Evolutionary conservation across 2,113 vertebrate genomes (phyloP).

Genomic region (Azemiops feae): DNA sequence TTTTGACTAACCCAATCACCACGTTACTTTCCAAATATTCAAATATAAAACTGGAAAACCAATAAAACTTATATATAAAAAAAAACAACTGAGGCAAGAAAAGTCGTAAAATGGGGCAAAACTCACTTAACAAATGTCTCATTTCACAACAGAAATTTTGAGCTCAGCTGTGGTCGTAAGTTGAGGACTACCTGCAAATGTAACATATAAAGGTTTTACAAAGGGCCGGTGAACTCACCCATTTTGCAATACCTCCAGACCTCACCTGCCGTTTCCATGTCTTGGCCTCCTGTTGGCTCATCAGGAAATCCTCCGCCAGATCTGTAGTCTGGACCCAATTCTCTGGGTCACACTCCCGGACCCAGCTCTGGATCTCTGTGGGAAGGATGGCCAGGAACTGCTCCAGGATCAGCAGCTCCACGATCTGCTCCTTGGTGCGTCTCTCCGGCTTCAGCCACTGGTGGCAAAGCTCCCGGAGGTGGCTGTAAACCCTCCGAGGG

Average conservation of each 20-base stretch:
- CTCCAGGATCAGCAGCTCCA: slow-evolving; percentile 17
- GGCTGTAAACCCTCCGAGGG: not conserved
- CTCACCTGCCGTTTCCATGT: not conserved
- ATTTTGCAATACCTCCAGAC: not conserved
- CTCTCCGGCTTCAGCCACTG: not conserved
- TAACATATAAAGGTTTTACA: not conserved
- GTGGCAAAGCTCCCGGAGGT: not conserved
- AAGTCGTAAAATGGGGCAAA: too few relatives aligned
- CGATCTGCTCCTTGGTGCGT: slow-evolving; percentile 1
- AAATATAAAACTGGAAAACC: too few relatives aligned
- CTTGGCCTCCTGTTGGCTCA: not conserved
- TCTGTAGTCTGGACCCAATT: not conserved
- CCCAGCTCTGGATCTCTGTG: not conserved
- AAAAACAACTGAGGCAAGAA: too few relatives aligned
- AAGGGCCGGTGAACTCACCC: not conserved
- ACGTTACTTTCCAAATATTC: too few relatives aligned
- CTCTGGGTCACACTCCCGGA: not conserved
- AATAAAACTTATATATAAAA: too few relatives aligned
- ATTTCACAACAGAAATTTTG: too few relatives aligned
- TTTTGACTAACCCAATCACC: too few relatives aligned
- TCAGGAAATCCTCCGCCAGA: not conserved
- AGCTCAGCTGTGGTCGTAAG: too few relatives aligned
- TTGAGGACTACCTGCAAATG: too few relatives aligned
- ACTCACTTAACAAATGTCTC: too few relatives aligned
- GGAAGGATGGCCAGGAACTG: slow-evolving; percentile 13